phyloP scores from a whole-genome alignment of 1,140 invertebrate genomes.

The Whitmania pigra region DNA sequence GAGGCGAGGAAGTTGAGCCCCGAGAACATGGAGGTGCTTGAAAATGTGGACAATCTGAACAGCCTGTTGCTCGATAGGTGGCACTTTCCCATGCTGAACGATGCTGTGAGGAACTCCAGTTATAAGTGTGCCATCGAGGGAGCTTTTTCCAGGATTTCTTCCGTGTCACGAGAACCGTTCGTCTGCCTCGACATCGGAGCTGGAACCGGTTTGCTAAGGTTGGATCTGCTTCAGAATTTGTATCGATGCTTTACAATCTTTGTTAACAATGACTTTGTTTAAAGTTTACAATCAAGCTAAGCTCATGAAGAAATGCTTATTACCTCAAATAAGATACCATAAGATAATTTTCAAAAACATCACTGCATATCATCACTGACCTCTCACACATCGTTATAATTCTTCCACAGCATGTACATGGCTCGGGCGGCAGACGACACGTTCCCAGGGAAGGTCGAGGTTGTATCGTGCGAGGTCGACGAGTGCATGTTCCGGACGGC shows the following conservation, averaged over 20 bases:
- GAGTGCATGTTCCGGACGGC: background rate
- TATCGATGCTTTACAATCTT: no score
- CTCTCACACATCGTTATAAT: no score
- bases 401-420: background rate
- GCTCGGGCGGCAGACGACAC: background rate
- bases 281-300: background rate
- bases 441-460: background rate
- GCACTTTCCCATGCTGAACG: constrained; percentile 10
- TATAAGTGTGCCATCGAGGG: background rate
- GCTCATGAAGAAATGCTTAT: background rate
- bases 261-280: no score
- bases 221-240: background rate
- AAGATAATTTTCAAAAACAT: background rate
- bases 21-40: background rate
- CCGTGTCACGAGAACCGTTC: background rate
- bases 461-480: background rate
- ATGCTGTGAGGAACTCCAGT: background rate
- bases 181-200: background rate
- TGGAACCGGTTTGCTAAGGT: background rate
- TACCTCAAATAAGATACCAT: background rate
- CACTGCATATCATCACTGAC: no score
- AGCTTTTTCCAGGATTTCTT: background rate
- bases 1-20: background rate
- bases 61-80: background rate
- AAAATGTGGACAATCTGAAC: constrained; percentile 2